phyloP scores from a whole-genome alignment of 2,797 vertebrate species.

The Leucoraja ocellata region DNA sequence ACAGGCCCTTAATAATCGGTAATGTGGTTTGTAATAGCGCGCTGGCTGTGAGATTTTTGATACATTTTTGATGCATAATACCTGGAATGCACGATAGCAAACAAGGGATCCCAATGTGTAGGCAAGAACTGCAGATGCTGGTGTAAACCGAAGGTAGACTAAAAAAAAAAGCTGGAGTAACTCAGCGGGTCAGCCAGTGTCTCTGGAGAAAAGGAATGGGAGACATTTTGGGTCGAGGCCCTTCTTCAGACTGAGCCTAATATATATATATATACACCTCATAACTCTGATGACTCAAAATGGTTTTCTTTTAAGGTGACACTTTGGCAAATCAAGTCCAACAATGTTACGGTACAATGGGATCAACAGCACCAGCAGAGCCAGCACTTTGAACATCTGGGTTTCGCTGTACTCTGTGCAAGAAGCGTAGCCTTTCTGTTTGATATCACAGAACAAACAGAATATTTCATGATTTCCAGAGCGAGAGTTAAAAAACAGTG shows the following conservation, averaged over 20 bases:
- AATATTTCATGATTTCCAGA: background rate
- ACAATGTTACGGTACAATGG: background rate
- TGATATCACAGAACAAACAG: background rate
- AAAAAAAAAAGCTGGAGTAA: too few species aligned
- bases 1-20: too few species aligned
- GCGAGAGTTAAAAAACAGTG: background rate
- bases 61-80: background rate
- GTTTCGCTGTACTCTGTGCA: background rate
- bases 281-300: background rate
- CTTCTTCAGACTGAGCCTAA: too few species aligned
- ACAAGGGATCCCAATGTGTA: background rate
- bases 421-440: background rate
- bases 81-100: background rate
- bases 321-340: background rate
- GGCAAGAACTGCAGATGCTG: too few species aligned
- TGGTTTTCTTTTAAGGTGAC: background rate
- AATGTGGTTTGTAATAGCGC: background rate
- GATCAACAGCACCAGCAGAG: background rate
- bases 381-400: background rate
- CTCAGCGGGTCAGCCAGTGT: too few species aligned
- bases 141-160: too few species aligned
- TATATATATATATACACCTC: background rate
- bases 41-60: background rate
- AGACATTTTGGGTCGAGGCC: too few species aligned
- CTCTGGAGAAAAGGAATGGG: too few species aligned